Percentiles rank a stretch among this genome's conserved stretches.
These are phyloP conservation scores for Chaetophractus vellerosus DNA, from an alignment of 2,797 vertebrate genomes.

Conservation along the genomic window DNA sequence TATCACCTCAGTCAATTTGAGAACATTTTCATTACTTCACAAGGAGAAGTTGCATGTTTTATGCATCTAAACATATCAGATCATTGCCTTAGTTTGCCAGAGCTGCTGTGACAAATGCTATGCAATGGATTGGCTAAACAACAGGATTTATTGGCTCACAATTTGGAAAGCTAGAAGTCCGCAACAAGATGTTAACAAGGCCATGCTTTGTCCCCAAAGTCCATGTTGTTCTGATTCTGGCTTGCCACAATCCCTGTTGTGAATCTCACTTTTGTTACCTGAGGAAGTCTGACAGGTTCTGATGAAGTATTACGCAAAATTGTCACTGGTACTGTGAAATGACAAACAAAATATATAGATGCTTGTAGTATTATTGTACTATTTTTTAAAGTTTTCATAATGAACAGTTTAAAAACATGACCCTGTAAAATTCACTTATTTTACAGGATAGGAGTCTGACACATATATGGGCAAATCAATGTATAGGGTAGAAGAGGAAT, in stretches of 20 bases:
- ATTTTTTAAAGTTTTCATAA: conserved; percentile 10
- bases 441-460: not conserved
- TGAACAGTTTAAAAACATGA: not conserved
- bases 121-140: too few relatives aligned
- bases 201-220: too few relatives aligned
- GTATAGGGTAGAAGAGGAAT: not conserved
- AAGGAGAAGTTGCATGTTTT: not conserved
- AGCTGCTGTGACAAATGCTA: too few relatives aligned
- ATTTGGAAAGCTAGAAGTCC: too few relatives aligned
- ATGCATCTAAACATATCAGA: not conserved
- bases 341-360: not conserved
- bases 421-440: not conserved
- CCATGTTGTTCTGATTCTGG: too few relatives aligned
- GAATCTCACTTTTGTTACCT: conserved; percentile 1
- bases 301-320: not conserved
- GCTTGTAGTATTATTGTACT: not conserved
- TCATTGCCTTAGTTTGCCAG: not conserved
- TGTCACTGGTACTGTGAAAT: not conserved
- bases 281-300: not conserved
- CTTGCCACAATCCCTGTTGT: too few relatives aligned
- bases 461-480: not conserved
- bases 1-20: too few relatives aligned
- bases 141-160: too few relatives aligned
- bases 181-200: too few relatives aligned
- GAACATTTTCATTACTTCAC: too few relatives aligned